Conservation (phyloP, 2,797 vertebrate genomes). For the Babyrousa celebensis region DNA sequence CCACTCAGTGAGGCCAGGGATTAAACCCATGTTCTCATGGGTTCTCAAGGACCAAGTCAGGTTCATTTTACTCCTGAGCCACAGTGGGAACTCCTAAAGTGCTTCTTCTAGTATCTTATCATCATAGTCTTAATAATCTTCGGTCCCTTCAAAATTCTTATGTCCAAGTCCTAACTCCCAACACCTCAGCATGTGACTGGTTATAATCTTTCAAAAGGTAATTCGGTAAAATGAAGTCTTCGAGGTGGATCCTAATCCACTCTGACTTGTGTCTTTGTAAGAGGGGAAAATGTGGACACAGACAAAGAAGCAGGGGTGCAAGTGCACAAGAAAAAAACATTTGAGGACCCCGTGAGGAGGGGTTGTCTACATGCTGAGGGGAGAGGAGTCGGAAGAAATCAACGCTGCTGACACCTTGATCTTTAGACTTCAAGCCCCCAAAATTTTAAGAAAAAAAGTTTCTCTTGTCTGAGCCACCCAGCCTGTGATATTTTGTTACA, state of each 20-base stretch:
- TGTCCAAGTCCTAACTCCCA: neutral
- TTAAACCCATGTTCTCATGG: no score
- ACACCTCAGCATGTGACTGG: neutral
- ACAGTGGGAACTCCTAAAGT: neutral
- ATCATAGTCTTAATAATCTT: neutral
- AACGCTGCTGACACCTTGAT: neutral
- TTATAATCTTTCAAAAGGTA: neutral
- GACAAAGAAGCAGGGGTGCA: accelerated
- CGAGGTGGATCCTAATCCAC: neutral
- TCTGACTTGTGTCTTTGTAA: neutral
- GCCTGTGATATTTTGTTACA: neutral
- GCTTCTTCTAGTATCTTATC: neutral
- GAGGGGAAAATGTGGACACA: neutral
- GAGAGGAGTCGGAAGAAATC: neutral
- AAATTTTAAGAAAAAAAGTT: neutral
- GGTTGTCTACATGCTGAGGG: neutral
- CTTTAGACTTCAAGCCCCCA: neutral
- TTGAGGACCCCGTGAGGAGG: neutral
- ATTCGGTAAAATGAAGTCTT: neutral
- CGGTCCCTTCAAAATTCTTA: neutral
- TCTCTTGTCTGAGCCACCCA: neutral
- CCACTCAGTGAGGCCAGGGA: no score
- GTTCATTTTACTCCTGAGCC: no score
- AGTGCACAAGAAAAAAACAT: neutral
- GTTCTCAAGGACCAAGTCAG: no score